Base-by-base conservation (phyloP, 1,140 invertebrate species). In the Lepidotrigona ventralis region DNA sequence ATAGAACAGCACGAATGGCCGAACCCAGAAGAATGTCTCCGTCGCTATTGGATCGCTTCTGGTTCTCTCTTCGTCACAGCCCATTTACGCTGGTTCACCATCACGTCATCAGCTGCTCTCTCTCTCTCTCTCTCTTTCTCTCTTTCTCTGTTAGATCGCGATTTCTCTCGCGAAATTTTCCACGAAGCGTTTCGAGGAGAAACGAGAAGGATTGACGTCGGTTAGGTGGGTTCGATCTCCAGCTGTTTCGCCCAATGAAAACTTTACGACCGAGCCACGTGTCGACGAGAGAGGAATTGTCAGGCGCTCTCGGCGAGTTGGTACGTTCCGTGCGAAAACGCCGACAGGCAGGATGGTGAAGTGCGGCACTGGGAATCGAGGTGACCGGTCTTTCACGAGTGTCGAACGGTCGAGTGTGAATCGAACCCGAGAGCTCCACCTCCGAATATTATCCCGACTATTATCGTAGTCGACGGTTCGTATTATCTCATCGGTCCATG, bases 21-120 rank as follows among this genome's bases (percentile, higher is more conserved):
- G 80, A 80, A 63, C 74, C 77, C 77, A 83, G 53, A 68, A 29
- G 80, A 88, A 88, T 85, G 75, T 66, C 69, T 72, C 77, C 64
- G 68, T 81, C 78, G 33, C 86, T 64, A 86, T 85, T 88, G 87
- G 87, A 74, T 88, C 80, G 71, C 79, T 70, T 88, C 84, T 81
- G 86, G 80, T 88, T 86, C 81, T 88, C 84, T 79, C 75, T 54
- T 69, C 73, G 83, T 83, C 87, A 74, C 83, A 71, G 75, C 85
- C 87, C 86, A 85, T 88, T 88, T 88, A 79, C 72, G 64, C 53
- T 58, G 23, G 63, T 83, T 75, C 72, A 69, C 76, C n/a, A n/a
- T n/a, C n/a, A n/a, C n/a, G n/a, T n/a, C n/a, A n/a, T n/a, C n/a
- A n/a, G n/a, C n/a, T n/a, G n/a, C 74, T 73, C 58, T 70, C 78